These are phyloP conservation scores for Tenthredo mesomela DNA, from an alignment of 2,888 invertebrate genomes.

Conservation along the genomic window DNA sequence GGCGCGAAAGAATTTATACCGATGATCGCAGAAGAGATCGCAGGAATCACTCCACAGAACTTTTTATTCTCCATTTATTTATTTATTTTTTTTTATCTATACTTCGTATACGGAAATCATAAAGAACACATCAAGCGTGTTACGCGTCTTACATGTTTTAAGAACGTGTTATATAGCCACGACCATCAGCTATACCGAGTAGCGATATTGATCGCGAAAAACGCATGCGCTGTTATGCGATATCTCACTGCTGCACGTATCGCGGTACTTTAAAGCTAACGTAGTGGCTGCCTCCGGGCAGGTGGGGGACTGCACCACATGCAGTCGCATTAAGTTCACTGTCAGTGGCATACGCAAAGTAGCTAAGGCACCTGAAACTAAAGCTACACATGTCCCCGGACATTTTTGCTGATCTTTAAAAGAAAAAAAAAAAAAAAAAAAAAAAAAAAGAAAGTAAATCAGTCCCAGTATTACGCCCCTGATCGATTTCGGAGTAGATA, in stretches of 20 bases:
- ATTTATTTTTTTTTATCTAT: not conserved
- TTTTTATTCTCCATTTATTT: not conserved
- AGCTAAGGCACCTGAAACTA: not conserved
- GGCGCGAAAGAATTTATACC: not conserved
- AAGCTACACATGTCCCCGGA: slow-evolving; percentile 4
- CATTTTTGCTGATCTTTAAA: not conserved
- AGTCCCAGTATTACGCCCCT: not conserved
- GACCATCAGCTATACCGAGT: not conserved
- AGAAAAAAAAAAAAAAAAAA: not conserved
- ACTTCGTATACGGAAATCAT: not conserved
- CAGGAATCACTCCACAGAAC: not conserved
- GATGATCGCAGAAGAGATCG: not conserved
- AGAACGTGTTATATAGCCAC: not conserved
- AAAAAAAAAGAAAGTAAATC: not conserved
- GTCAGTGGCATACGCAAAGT: slow-evolving; percentile 32
- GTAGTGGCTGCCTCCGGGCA: slow-evolving; percentile 36
- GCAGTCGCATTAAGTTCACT: slow-evolving; percentile 38
- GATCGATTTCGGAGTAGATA: slow-evolving; percentile 1
- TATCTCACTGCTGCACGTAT: slow-evolving; percentile 10
- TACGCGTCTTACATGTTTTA: not conserved
- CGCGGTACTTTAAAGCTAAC: slow-evolving; percentile 4
- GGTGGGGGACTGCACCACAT: slow-evolving; percentile 41
- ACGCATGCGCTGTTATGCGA: slow-evolving; percentile 2
- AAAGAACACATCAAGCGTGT: not conserved
- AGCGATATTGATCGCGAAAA: not conserved